Evolutionary conservation across 2,113 vertebrate species (phyloP), one percentile per base, ranked within the genome.

Genomic region (Psephotus haematonotus): DNA sequence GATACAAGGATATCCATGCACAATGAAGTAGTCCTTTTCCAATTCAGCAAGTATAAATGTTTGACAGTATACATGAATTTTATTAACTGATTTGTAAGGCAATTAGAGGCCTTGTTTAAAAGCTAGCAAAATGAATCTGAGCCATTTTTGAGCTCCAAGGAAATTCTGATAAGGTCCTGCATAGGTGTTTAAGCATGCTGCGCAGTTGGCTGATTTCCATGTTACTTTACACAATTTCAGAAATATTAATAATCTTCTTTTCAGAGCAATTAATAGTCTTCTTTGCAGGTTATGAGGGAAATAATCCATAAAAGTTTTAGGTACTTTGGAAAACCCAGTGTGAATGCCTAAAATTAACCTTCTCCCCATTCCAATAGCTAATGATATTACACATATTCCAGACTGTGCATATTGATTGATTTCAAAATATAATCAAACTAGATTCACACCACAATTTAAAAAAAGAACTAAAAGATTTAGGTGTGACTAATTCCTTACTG

Each of bases 401-500:
- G 13, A 44, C 6, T 71, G 3, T 2, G 22, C 91, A 86, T 92
- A 82, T 53, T 88, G 62, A 89, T 91, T 76, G 7, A 63, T 91
- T 65, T 86, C 9, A 59, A 23, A 87, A 14, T 39, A 83, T 33
- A 92, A 91, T 67, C 74, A 68, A 93, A 43, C 6, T 63, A 29
- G 15, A 75, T 57, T 88, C 35, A 80, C 29, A 88, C 13, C 1
- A 0, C 19, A 90, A 31, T 75, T 92, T 86, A 11, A 75, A 90
- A 81, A 89, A 74, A 84, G 17, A 69, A 44, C 71, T 65, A 27
- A 31, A 86, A n/a, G 41, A 63, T 25, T 92, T 63, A 70, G 13
- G 2, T 93, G 50, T 91, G 41, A 91, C n/a, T 87, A 64, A 88
- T 65, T 67, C 62, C 28, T 82, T 64, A 63, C 47, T 74, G 49